Base-by-base conservation (phyloP, 2,113 vertebrate species). In the Amazona guildingii region DNA sequence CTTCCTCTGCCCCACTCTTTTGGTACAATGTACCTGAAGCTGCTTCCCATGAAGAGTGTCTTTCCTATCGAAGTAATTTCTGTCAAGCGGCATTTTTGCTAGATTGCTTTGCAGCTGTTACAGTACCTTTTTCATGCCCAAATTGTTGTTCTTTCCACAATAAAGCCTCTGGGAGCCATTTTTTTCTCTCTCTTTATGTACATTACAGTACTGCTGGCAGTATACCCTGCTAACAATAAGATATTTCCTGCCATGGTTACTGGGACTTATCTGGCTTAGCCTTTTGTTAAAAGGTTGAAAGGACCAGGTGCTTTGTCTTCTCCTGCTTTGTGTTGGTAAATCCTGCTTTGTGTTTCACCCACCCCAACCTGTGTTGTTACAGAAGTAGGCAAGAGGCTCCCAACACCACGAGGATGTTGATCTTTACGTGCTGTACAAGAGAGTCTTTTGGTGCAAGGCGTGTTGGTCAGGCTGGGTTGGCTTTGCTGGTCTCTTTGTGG, bases 331-430 rank as follows among this genome's bases (percentile, higher is more conserved):
- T 2, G 0, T 13, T 77, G 31, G 18, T 88, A 57, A 76, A 86
- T 77, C 68, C 18, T n/a, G 16, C 3, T 84, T 86, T 68, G 25
- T 86, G n/a, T 83, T 83, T 51, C 23, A 17, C 57, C 13, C 18
- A 2, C 9, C 1, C 0, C 33, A 1, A 8, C 10, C 64, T 72
- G 11, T n/a, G 14, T 43, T 79, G 28, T 59, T 67, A 48, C 1
- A 2, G 6, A 39, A 77, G 43, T 46, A 79, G 69, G 25, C n/a
- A 64, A 33, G 59, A 74, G 49, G 17, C 41, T 92, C 76, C 44
- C 20, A 39, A 48, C 18, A 29, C 44, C 10, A 19, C 8, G 20
- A 63, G 9, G 21, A n/a, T 43, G 9, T n/a, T 74, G 31, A 24
- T 86, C 55, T 69, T 54, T 35, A 13, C 11, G 5, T 17, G 24